phyloP scores from a whole-genome alignment of 2,888 invertebrate species.

The Epistrophella euchroma region DNA sequence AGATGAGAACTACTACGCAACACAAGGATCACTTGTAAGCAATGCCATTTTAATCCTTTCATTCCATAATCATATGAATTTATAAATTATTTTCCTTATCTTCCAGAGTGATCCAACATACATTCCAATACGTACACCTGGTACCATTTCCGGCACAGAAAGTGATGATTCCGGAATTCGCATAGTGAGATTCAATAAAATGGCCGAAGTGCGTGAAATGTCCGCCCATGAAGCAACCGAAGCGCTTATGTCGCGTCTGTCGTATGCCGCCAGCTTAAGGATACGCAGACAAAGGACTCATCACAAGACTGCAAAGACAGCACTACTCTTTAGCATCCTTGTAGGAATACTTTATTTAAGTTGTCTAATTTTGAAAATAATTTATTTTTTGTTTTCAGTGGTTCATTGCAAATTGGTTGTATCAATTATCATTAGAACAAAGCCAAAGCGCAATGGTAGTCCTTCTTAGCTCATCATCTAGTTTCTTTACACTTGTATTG shows the following conservation, averaged over 20 bases:
- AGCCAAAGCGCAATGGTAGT: slow-evolving; percentile 94
- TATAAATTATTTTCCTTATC: neutral
- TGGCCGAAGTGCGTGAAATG: slow-evolving; percentile 94
- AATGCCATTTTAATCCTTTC: neutral
- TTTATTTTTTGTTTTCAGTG: slow-evolving; percentile 87
- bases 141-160: slow-evolving; percentile 88
- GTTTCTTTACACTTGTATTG: slow-evolving; percentile 94
- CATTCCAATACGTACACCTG: slow-evolving; percentile 91
- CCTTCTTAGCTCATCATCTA: slow-evolving; percentile 94
- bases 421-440: slow-evolving; percentile 93
- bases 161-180: slow-evolving; percentile 93
- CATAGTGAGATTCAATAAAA: slow-evolving; percentile 95
- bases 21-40: slow-evolving; percentile 84
- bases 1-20: slow-evolving; percentile 91
- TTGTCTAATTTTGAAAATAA: neutral
- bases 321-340: slow-evolving; percentile 93
- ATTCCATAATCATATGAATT: neutral
- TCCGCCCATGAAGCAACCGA: slow-evolving; percentile 96
- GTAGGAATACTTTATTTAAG: slow-evolving; percentile 85
- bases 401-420: slow-evolving; percentile 97
- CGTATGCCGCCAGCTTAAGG: slow-evolving; percentile 95
- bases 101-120: slow-evolving; percentile 94
- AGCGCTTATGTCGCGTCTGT: slow-evolving; percentile 94
- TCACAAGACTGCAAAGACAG: slow-evolving; percentile 91
- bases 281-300: slow-evolving; percentile 87